Base-by-base conservation (phyloP, 2,888 invertebrate species). In the Myathropa florea region DNA sequence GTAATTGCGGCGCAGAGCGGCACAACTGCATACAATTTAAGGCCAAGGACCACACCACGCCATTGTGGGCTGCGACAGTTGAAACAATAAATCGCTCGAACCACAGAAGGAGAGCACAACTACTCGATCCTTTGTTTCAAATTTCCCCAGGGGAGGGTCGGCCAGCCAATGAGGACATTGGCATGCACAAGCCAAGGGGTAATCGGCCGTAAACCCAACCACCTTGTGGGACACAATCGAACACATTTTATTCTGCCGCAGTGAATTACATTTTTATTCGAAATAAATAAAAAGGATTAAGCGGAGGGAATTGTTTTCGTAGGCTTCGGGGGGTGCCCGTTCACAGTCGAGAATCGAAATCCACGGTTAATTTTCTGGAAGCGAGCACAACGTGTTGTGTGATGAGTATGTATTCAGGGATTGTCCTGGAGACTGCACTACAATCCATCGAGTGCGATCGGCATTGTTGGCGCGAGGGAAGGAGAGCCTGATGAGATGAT, bases 361-460 rank as follows among this genome's bases (percentile, higher is more conserved):
- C 77, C 81, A 81, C 64, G 61, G 77, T 77, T 82, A 85, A 86
- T 86, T 86, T 79, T 75, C 83, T 83, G 86, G 86, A 86, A 86
- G 75, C 75, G 86, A 85, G 85, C 82, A 71, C 67, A 72, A 79
- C 65, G 72, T 72, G 82, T 75, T 78, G 60, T 71, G 18, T 71
- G 75, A 60, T 79, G 75, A 73, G 75, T 72, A 72, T 70, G 77
- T 64, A 75, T 28, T 60, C 36, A 23, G 70, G 67, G 78, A 75
- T 86, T 78, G 79, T 86, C 86, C 86, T 83, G 73, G 67, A 86
- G 82, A 77, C 68, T 85, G 71, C 71, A 77, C 57, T 30, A 75
- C 79, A 84, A 75, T 75, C 73, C 55, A 81, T 55, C 76, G 36
- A 75, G 33, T 24, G 70, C 72, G 77, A 77, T 70, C 77, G 73